Conservation (phyloP, 2,888 invertebrate species). For the Drosophila mulleri region DNA sequence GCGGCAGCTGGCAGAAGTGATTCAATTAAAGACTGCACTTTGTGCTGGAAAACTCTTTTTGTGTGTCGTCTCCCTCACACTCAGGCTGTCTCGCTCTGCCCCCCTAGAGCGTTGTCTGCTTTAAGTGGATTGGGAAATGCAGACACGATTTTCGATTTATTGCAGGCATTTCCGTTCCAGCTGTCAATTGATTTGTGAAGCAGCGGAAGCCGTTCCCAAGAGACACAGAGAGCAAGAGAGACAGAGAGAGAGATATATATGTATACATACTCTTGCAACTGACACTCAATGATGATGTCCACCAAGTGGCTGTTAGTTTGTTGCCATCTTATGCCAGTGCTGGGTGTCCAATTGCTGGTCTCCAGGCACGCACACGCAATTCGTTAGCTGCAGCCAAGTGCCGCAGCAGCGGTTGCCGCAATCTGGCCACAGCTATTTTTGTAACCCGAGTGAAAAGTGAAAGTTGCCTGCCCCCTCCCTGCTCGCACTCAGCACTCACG, state of each 20-base stretch:
- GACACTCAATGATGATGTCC: constrained; percentile 24
- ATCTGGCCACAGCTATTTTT: constrained; percentile 52
- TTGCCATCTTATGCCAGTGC: constrained; percentile 25
- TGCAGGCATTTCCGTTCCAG: constrained; percentile 39
- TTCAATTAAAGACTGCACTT: constrained; percentile 55
- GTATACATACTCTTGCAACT: constrained; percentile 14
- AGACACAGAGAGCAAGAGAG: not conserved
- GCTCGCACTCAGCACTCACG: constrained; percentile 7
- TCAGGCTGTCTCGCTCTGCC: not conserved
- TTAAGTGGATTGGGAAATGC: constrained; percentile 47
- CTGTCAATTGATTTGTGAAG: constrained; percentile 39
- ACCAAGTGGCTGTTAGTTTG: constrained; percentile 45
- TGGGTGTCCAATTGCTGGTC: constrained; percentile 33
- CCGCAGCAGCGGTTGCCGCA: constrained; percentile 40
- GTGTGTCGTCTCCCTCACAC: constrained; percentile 1
- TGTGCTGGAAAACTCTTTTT: constrained; percentile 31
- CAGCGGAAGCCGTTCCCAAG: constrained; percentile 26
- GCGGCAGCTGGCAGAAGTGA: constrained; percentile 29
- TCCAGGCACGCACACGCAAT: constrained; percentile 62
- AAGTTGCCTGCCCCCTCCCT: constrained; percentile 40
- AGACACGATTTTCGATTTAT: constrained; percentile 34
- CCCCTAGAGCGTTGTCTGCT: constrained; percentile 18
- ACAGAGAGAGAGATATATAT: not conserved
- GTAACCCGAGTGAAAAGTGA: constrained; percentile 59
- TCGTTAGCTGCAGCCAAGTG: constrained; percentile 58